Base-by-base conservation (phyloP, 2,113 vertebrate genomes). In the Hemicordylus capensis region DNA sequence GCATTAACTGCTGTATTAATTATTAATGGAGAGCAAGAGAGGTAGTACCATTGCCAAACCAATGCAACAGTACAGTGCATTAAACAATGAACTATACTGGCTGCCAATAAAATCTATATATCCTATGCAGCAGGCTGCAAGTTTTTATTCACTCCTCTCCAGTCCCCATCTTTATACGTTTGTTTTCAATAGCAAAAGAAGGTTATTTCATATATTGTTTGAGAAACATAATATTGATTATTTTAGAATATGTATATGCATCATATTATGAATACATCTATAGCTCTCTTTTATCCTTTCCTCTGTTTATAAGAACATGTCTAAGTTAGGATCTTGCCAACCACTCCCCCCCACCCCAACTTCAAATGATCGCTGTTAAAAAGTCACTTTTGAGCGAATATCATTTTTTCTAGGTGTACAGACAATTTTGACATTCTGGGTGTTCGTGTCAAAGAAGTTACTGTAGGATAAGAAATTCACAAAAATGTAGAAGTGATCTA, bases 381-480 rank as follows among this genome's bases (percentile, higher is more conserved):
- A 81, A 72, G 61, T 86, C 58, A 70, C 2, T 20, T 75, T 82
- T 80, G 14, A 51, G n/a, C 39, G 10, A 70, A 26, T 76, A 61
- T 78, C 76, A 42, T 61, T 82, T 88, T 78, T n/a, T 37, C 77
- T 73, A 77, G 12, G 11, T 2, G 39, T 0, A 6, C 4, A 46
- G 51, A 31, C 34, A 37, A 51, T 11, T 85, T 73, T 77, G 51
- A 70, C 28, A 74, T 3, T 54, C 24, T 2, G 39, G 24, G 1
- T 82, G 6, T 31, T 56, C 7, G 3, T 85, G 72, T 76, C 22
- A 85, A 76, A 73, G 91, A 84, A 83, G 19, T 39, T 42, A 3
- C 0, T 83, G 19, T 28, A 61, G n/a, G 69, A 87, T 74, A 39
- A 70, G 72, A 87, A 63, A 73, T 37, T 78, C 0, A 70, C 19